phyloP scores from a whole-genome alignment of 1,140 invertebrate genomes.

The Trypoxylus dichotomus region DNA sequence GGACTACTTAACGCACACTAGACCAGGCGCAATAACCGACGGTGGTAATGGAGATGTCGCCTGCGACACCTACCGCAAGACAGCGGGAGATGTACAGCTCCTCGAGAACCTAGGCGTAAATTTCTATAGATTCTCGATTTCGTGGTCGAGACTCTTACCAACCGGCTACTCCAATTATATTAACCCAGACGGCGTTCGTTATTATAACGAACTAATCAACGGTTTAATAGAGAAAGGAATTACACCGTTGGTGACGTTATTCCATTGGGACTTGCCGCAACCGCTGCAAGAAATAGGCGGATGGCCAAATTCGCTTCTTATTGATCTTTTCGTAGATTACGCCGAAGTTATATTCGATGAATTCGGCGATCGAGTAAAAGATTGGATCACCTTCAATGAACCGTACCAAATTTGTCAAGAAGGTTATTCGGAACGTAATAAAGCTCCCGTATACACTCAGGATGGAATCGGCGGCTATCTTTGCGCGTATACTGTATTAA shows the following conservation, averaged over 20 bases:
- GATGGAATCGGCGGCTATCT: slow-evolving; percentile 49
- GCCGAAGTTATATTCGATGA: slow-evolving; percentile 59
- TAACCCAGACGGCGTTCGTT: slow-evolving; percentile 57
- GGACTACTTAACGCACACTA: slow-evolving; percentile 60
- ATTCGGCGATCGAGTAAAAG: slow-evolving; percentile 62
- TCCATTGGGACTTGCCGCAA: slow-evolving; percentile 60
- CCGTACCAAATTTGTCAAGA: slow-evolving; percentile 25
- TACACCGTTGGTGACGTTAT: slow-evolving; percentile 57
- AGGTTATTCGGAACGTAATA: background rate
- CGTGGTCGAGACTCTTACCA: slow-evolving; percentile 65
- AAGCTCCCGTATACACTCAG: slow-evolving; percentile 20
- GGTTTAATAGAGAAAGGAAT: slow-evolving; percentile 55
- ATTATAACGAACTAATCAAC: slow-evolving; percentile 61
- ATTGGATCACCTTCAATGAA: slow-evolving; percentile 38
- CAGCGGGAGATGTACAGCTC: slow-evolving; percentile 57
- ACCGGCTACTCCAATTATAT: slow-evolving; percentile 59
- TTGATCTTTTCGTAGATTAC: slow-evolving; percentile 61
- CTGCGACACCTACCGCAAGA: slow-evolving; percentile 61
- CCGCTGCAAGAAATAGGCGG: slow-evolving; percentile 56
- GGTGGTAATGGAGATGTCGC: slow-evolving; percentile 58
- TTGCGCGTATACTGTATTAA: slow-evolving; percentile 51
- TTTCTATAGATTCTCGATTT: slow-evolving; percentile 62
- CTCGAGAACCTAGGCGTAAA: slow-evolving; percentile 54
- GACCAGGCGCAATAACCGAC: slow-evolving; percentile 57
- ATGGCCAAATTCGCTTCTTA: slow-evolving; percentile 56